Percentiles rank a stretch among this genome's conserved stretches.
These are phyloP conservation scores for Macrotis lagotis DNA, from an alignment of 2,113 vertebrate genomes.

Conservation along the genomic window DNA sequence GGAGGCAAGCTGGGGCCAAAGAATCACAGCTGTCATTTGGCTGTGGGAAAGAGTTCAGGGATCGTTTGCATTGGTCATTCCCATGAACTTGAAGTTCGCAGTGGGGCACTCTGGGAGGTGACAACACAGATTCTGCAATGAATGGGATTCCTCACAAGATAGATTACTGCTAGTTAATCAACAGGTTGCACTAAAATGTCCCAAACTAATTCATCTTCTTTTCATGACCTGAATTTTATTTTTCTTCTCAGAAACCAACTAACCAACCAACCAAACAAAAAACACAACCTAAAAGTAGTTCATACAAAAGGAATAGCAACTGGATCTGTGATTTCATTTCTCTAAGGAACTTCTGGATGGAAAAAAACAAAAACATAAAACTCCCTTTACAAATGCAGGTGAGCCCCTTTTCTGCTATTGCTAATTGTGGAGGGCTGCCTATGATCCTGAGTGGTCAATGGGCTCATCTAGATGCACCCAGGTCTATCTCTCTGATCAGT, in stretches of 20 bases:
- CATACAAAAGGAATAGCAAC: not conserved
- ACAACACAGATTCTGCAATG: conserved; percentile 85
- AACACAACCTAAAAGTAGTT: not conserved
- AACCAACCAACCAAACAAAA: not conserved
- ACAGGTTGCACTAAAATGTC: conserved; percentile 80
- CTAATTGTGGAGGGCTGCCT: not conserved
- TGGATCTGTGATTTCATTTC: not conserved
- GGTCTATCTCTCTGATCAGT: too few species aligned
- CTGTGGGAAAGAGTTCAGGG: conserved; percentile 96
- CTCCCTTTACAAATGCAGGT: not conserved
- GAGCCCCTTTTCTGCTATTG: not conserved
- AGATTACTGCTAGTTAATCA: conserved; percentile 84
- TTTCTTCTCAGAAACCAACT: conserved; percentile 31
- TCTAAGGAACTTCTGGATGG: not conserved
- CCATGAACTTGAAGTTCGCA: conserved; percentile 92
- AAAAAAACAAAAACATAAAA: not conserved
- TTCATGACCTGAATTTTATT: conserved; percentile 40
- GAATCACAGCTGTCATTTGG: conserved; percentile 94
- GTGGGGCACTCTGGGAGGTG: conserved; percentile 88
- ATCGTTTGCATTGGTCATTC: conserved; percentile 95
- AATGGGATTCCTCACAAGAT: conserved; percentile 79
- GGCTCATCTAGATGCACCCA: not conserved
- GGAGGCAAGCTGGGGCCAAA: conserved; percentile 87
- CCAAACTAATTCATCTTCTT: conserved; percentile 68
- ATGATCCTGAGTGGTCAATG: not conserved